These are phyloP conservation scores for Arrhopalites spinosus DNA, from an alignment of 2,888 invertebrate genomes.

Conservation along the genomic window DNA sequence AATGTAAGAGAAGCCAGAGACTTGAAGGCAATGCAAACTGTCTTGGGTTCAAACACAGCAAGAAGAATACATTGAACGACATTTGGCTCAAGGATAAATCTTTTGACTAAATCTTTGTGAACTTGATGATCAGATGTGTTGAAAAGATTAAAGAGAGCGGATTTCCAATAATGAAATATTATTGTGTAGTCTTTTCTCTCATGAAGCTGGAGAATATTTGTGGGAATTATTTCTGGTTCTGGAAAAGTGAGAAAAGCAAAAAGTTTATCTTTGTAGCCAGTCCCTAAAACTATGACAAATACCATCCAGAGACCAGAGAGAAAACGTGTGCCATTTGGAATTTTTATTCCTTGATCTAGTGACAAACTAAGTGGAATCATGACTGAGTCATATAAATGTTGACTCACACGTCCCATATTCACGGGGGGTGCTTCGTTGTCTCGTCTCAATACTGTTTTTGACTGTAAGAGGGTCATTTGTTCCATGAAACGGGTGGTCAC, in stretches of 20 bases:
- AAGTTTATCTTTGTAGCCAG: constrained; percentile 35
- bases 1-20: constrained; percentile 1
- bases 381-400: constrained; percentile 7
- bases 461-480: not conserved
- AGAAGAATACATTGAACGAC: not conserved
- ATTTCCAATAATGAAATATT: constrained; percentile 31
- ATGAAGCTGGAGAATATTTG: constrained; percentile 13
- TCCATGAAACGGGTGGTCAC: not conserved
- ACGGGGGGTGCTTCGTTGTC: not conserved
- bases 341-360: constrained; percentile 31
- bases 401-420: not conserved
- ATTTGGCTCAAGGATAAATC: constrained; percentile 16
- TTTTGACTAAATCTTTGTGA: constrained; percentile 5
- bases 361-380: constrained; percentile 32
- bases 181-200: constrained; percentile 25
- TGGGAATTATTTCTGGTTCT: constrained; percentile 24
- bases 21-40: constrained; percentile 26
- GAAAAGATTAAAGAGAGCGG: constrained; percentile 13
- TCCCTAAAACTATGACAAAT: constrained; percentile 6
- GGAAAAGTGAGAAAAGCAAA: constrained; percentile 37
- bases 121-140: constrained; percentile 8
- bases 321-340: not conserved
- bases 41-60: constrained; percentile 16
- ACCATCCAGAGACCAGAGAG: constrained; percentile 31
- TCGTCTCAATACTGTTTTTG: too few species aligned